Base-by-base conservation (phyloP, 37 sponge, comb jelly and placozoan species). In the Ephydatia muelleri region DNA sequence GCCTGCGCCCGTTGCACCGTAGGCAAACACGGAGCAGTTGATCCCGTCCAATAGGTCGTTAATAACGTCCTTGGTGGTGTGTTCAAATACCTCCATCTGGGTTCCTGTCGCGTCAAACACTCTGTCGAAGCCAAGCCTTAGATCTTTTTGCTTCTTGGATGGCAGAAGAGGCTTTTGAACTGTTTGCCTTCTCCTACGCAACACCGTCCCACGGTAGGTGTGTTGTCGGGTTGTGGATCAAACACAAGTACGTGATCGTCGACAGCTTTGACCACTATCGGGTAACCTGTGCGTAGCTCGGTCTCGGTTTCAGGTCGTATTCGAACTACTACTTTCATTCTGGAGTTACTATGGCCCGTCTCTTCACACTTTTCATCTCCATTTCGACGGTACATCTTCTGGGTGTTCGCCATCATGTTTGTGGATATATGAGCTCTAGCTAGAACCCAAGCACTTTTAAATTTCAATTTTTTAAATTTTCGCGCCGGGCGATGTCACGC, bases 1-100 rank as follows among this genome's bases (percentile, higher is more conserved):
- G 11, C 99, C 99, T 9, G 91, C 83, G n/a, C 85, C 99, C 19
- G 99, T 99, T 38, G 99, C 97, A 31, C 99, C 99, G 74, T 99
- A 99, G 5, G 99, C 97, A 88, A 99, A 96, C 75, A 99, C 96
- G 31, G 94, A 96, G 73, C 97, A 95, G 90, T 99, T 99, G 68
- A 95, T 79, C n/a, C 99, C 99, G 74, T 93, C 82, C 76, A 99
- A 80, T 0, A 99, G 88, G 27, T 86, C 87, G 65, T 95, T 92
- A 0, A 96, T 29, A 65, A 99, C 88, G 65, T 80, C 57, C 48
- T 87, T 80, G 1, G 99, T 95, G 16, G 96, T 92, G 30, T 83
- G 72, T 30, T 89, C 73, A 73, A 94, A 96, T 2, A 99, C 92
- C 3, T 99, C 95, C 0, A 73, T 65, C 67, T 99, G 99, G n/a